Evolutionary conservation across 1,140 invertebrate species (phyloP).

Genomic region (Caenorhabditis inopinata): DNA sequence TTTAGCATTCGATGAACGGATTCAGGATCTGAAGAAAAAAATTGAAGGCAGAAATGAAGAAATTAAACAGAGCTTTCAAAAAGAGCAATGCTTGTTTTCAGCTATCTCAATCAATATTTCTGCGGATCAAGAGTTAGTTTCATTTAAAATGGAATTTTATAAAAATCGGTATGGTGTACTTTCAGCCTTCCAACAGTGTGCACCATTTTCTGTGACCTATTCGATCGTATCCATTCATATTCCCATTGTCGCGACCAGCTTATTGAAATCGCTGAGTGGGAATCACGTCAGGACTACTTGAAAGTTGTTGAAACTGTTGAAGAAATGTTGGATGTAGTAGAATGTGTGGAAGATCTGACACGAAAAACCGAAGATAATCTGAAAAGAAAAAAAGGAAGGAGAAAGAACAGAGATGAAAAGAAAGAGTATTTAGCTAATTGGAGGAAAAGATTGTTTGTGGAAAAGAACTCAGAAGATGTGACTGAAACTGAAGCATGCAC

Average conservation of each 20-base stretch:
- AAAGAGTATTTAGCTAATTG: slow-evolving; percentile 12
- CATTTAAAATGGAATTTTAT: background rate
- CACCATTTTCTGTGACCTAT: slow-evolving; percentile 40
- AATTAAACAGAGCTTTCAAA: background rate
- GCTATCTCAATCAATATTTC: too few species aligned
- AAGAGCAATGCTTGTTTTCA: background rate
- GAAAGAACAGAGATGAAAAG: background rate
- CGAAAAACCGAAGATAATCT: background rate
- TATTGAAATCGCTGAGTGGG: slow-evolving; percentile 4
- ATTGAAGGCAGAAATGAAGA: background rate
- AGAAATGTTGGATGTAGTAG: background rate
- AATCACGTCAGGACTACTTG: background rate
- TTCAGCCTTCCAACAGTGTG: slow-evolving; percentile 19
- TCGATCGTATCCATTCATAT: slow-evolving; percentile 38
- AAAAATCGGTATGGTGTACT: too few species aligned
- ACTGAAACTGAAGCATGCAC: background rate
- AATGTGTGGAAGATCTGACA: background rate
- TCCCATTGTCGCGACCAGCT: slow-evolving; percentile 3
- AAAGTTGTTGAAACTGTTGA: background rate
- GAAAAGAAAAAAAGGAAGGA: background rate
- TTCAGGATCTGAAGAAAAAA: background rate
- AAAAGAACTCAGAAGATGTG: background rate
- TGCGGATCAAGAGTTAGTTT: background rate
- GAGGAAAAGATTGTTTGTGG: background rate
- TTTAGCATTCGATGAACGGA: slow-evolving; percentile 13